Percentiles rank a stretch among this genome's conserved stretches.
Evolutionary conservation across 2,113 vertebrate genomes (phyloP).

Genomic region (Mastomys natalensis): DNA sequence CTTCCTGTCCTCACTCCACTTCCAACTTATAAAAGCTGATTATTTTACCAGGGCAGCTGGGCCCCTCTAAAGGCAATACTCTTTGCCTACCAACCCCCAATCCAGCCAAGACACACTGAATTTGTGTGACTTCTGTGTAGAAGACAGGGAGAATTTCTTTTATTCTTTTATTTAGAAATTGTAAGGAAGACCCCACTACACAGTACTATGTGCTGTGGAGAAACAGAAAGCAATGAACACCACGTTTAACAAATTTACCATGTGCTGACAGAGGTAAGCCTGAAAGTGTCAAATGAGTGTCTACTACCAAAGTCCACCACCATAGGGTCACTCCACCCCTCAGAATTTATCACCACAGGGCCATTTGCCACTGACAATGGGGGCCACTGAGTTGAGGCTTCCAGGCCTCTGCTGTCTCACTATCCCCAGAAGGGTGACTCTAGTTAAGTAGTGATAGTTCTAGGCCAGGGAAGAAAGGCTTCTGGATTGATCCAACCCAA

Average conservation of each 20-base stretch:
- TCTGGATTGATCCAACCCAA: not conserved
- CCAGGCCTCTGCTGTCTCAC: not conserved
- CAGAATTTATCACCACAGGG: not conserved
- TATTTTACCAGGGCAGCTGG: not conserved
- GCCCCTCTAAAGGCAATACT: not conserved
- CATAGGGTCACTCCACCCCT: not conserved
- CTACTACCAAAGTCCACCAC: not conserved
- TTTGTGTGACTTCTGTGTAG: not conserved
- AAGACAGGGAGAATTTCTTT: not conserved
- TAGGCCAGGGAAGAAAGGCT: not conserved
- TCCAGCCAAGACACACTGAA: not conserved
- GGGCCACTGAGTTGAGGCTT: not conserved
- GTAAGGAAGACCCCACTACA: not conserved
- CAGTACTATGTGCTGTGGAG: not conserved
- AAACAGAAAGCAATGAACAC: not conserved
- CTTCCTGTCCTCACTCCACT: not conserved
- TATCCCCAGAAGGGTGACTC: not conserved
- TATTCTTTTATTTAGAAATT: not conserved
- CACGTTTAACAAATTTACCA: not conserved
- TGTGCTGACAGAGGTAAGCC: not conserved
- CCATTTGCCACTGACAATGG: not conserved
- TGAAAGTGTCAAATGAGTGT: not conserved
- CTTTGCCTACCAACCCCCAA: not conserved
- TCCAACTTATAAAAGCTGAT: not conserved
- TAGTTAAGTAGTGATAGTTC: not conserved